These are phyloP conservation scores for Crypturellus undulatus DNA, from an alignment of 2,113 vertebrate species.

Conservation along the genomic window DNA sequence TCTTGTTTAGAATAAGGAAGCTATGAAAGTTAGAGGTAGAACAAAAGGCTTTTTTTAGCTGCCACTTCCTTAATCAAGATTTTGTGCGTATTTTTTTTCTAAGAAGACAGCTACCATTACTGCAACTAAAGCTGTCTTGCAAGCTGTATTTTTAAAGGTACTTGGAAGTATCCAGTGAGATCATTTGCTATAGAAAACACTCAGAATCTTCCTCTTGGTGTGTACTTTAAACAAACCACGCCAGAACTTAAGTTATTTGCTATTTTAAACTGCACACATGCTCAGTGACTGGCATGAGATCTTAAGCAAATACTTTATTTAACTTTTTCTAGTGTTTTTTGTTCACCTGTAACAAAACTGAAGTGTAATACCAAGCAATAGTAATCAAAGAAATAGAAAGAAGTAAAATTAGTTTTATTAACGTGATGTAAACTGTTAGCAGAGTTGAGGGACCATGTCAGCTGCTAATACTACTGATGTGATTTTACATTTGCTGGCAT, in stretches of 20 bases:
- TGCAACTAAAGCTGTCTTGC: slow-evolving; percentile 18
- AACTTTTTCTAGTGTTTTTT: slow-evolving; percentile 40
- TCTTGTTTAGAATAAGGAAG: not conserved
- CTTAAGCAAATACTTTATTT: slow-evolving; percentile 32
- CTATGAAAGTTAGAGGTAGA: not conserved
- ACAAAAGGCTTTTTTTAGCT: not conserved
- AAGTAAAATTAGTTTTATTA: slow-evolving; percentile 52
- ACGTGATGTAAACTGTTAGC: slow-evolving; percentile 46
- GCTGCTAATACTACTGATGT: slow-evolving; percentile 53
- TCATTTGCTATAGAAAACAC: slow-evolving; percentile 17
- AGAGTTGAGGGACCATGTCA: slow-evolving; percentile 77
- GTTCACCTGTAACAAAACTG: slow-evolving; percentile 36
- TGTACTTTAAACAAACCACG: not conserved
- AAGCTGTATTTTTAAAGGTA: not conserved
- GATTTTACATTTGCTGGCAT: slow-evolving; percentile 72
- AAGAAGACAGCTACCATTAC: not conserved
- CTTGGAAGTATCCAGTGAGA: not conserved
- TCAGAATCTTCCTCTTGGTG: slow-evolving; percentile 19
- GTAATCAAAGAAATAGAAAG: slow-evolving; percentile 50
- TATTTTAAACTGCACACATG: slow-evolving; percentile 20
- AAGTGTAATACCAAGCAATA: slow-evolving; percentile 43
- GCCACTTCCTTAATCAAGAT: not conserved
- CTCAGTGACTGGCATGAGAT: slow-evolving; percentile 45
- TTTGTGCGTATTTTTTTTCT: not conserved
- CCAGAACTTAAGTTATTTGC: slow-evolving; percentile 30